Evolutionary conservation across 2,797 vertebrate genomes (phyloP), one percentile per base, ranked within the genome.

Genomic region (Pantherophis alleghaniensis): DNA sequence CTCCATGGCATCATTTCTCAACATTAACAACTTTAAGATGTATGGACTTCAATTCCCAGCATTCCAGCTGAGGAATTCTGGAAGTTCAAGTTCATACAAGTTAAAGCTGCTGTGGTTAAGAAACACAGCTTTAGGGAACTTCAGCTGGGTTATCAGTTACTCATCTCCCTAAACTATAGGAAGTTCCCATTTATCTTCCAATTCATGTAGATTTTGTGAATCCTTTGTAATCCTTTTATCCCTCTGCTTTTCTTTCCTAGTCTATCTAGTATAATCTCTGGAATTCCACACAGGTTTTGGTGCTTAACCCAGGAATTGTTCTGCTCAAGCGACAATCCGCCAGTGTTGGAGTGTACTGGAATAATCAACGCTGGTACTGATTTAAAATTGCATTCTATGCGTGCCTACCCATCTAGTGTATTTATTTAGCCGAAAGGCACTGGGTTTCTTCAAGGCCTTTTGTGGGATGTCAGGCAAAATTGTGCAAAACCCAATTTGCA

Each of bases 251-350:
- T 89, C 90, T 93, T 74, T 18, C 69, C 20, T 89, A 74, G 57
- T 56, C 90, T 91, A 57, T 86, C 87, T 90, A n/a, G 32, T 89
- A 89, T 91, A 93, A 93, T 93, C 93, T 91, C 88, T 91, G 93
- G 90, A 91, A 93, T 91, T 93, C 93, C 89, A 74, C 90, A 93
- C 69, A 93, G 93, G 90, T 89, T 90, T 83, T 66, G 55, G 57
- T 86, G 66, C 90, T 93, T 93, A 91, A 51, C 59, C 24, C 47
- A 89, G 87, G 22, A 63, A n/a, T 69, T 91, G 51, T 37, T 24
- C 11, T 56, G 12, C 56, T 91, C 87, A 86, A 56, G 87, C 42
- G 61, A 83, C 42, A 11, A 87, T 59, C 47, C 61, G 37, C 32
- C 14, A 92, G 83, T 59, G 56, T 28, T 79, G 16, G n/a, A 74